These are phyloP conservation scores for Hirtodrosophila trivittata DNA, from an alignment of 2,888 invertebrate genomes.

Conservation along the genomic window DNA sequence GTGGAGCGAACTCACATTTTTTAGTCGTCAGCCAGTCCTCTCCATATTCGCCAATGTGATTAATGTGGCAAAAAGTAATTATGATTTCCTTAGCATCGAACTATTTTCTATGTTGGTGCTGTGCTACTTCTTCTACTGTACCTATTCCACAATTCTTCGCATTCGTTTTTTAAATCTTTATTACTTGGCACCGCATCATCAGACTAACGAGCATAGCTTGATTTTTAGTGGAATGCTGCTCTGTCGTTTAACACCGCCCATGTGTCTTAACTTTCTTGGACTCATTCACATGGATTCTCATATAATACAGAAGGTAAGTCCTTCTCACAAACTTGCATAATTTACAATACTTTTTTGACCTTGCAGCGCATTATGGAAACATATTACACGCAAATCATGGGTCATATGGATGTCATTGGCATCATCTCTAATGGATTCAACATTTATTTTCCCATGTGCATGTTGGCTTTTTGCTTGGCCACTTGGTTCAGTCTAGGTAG, in stretches of 20 bases:
- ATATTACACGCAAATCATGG: constrained; percentile 99
- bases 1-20: constrained; percentile 99
- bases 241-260: constrained; percentile 97
- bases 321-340: too few relatives aligned
- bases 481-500: constrained; percentile 98
- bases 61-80: constrained; percentile 90
- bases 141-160: constrained; percentile 98
- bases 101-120: constrained; percentile 95
- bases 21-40: constrained; percentile 94
- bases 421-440: constrained; percentile 99
- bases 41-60: constrained; percentile 98
- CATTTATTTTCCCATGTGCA: constrained; percentile 99
- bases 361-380: constrained; percentile 90
- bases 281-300: constrained; percentile 99
- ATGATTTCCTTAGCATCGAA: constrained; percentile 97
- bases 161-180: constrained; percentile 98
- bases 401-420: constrained; percentile 99
- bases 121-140: constrained; percentile 97
- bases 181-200: constrained; percentile 98
- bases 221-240: constrained; percentile 99
- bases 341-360: background rate
- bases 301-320: constrained; percentile 87
- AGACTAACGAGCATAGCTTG: constrained; percentile 99
- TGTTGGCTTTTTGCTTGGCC: constrained; percentile 95
- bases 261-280: constrained; percentile 99